Percentiles rank a stretch among this genome's conserved stretches.
These are phyloP conservation scores for Drosophila triauraria DNA, from an alignment of 1,140 invertebrate species.

Conservation along the genomic window DNA sequence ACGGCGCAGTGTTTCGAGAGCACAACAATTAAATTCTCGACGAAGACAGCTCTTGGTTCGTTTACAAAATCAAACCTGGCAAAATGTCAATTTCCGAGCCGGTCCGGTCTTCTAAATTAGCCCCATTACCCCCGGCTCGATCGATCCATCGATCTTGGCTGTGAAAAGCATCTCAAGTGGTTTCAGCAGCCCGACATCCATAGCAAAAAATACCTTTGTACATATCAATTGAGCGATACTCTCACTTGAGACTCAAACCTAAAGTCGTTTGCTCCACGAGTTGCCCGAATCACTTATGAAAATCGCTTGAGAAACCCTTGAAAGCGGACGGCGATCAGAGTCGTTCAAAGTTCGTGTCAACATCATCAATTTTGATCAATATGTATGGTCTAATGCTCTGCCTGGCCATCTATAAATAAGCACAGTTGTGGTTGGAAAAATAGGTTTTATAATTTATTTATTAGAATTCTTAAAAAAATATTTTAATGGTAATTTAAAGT, in stretches of 20 bases:
- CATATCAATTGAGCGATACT: constrained; percentile 66
- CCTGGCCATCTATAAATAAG: constrained; percentile 11
- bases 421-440: background rate
- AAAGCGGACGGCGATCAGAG: constrained; percentile 50
- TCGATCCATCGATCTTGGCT: constrained; percentile 48
- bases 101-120: constrained; percentile 57
- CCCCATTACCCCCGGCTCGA: constrained; percentile 24
- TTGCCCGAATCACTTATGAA: constrained; percentile 75
- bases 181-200: constrained; percentile 34
- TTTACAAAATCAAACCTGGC: constrained; percentile 42
- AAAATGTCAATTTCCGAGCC: constrained; percentile 54
- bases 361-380: constrained; percentile 84
- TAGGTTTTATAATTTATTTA: background rate
- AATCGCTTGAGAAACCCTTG: constrained; percentile 70
- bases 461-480: too few relatives aligned
- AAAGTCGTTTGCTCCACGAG: constrained; percentile 62
- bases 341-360: constrained; percentile 83
- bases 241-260: constrained; percentile 69
- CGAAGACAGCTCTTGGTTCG: constrained; percentile 32
- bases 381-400: constrained; percentile 63
- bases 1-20: constrained; percentile 42
- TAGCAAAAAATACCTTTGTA: constrained; percentile 42
- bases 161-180: constrained; percentile 35
- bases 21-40: constrained; percentile 72
- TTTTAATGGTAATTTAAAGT: background rate